A percentile compares a stretch with the other conserved stretches of the same genome.
Conservation (phyloP, 2,888 invertebrate genomes). For the Bombylius major region DNA sequence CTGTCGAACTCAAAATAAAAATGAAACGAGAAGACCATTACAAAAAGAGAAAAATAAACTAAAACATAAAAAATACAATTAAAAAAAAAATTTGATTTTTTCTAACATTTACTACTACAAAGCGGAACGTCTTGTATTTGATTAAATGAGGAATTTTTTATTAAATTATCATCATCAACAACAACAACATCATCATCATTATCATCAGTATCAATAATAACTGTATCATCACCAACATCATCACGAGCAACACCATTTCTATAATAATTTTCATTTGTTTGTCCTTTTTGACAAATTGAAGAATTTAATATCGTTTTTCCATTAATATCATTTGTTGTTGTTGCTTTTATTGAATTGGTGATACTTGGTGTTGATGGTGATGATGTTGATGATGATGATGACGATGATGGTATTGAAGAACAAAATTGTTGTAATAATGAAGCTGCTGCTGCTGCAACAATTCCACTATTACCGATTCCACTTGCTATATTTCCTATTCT, state of each 20-base stretch:
- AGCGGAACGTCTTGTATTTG: constrained; percentile 14
- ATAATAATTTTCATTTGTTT: background rate
- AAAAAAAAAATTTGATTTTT: background rate
- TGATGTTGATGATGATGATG: background rate
- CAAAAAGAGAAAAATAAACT: background rate
- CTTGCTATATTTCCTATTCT: too few relatives aligned
- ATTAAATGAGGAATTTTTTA: constrained; percentile 9
- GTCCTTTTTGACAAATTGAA: too few relatives aligned
- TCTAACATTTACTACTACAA: constrained; percentile 18
- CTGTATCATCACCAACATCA: background rate
- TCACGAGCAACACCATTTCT: background rate
- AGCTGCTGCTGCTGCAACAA: too few relatives aligned
- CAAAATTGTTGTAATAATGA: background rate
- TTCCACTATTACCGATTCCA: background rate
- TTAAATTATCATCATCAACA: too few relatives aligned
- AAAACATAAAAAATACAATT: background rate
- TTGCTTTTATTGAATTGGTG: too few relatives aligned
- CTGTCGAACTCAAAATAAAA: too few relatives aligned
- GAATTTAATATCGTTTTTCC: too few relatives aligned
- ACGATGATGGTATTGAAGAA: background rate
- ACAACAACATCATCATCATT: too few relatives aligned
- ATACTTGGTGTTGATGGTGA: background rate
- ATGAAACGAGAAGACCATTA: too few relatives aligned
- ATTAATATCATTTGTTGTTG: too few relatives aligned
- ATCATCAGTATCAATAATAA: too few relatives aligned